Evolutionary conservation across 2,888 invertebrate genomes (phyloP), one percentile per base, ranked within the genome.

Genomic region (Hyalella azteca): DNA sequence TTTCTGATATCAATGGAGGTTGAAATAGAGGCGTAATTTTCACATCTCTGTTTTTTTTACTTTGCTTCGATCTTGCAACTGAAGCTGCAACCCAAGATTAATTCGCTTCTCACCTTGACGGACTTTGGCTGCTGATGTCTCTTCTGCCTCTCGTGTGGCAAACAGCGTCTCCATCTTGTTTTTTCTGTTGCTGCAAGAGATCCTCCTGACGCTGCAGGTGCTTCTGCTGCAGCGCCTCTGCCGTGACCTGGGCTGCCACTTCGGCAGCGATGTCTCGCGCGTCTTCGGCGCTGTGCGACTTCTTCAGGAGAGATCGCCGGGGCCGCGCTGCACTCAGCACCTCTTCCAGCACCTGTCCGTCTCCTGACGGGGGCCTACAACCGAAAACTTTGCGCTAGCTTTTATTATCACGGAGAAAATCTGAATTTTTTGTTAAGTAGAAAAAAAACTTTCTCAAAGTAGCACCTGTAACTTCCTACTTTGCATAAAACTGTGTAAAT

Each of bases 191-290:
- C 45, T 45, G 45, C 45, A 15, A 45, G 15, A 11, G 45, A 11
- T 15, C 11, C 45, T 45, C 45, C 45, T 15, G 11, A 45, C 45
- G 15, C 45, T 45, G 11, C 45, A n/a, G n/a, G n/a, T n/a, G 7
- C 66, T 36, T 5, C 66, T 66, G 15, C 66, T 36, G 66, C 66
- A 36, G 66, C 36, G 66, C 66, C 32, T 36, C 66, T n/a, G 66
- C 29, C 66, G 36, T 36, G 0, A 36, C 66, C 66, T 66, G 36
- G 3, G 66, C 19, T 5, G 66, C 66, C 13, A 36, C 36, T n/a
- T 36, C 29, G 3, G 32, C 66, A 0, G 66, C 36, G 19, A 32
- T n/a, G n/a, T 36, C 66, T 0, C 32, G 4, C 36, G 66, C 66
- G 36, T 66, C 66, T 7, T 9, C 66, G 7, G 66, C 66, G 66